Evolutionary conservation across 1,140 invertebrate genomes (phyloP).

Genomic region (Dryas iulia): DNA sequence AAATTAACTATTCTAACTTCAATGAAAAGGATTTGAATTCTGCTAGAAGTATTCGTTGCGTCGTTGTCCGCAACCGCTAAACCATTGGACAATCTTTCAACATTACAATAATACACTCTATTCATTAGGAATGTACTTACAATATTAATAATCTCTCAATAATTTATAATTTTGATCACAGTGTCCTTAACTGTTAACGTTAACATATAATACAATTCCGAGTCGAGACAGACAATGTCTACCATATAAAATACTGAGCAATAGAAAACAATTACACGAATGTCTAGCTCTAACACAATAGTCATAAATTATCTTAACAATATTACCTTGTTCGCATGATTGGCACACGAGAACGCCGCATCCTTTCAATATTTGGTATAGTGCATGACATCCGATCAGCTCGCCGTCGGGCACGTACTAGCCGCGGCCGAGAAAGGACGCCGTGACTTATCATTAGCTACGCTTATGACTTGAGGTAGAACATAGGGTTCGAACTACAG

Average conservation of each 20-base stretch:
- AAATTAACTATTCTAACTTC: conserved; percentile 63
- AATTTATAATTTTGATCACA: conserved; percentile 81
- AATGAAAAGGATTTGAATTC: conserved; percentile 60
- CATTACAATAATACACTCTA: conserved; percentile 74
- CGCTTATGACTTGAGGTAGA: conserved; percentile 74
- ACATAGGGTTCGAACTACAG: conserved; percentile 71
- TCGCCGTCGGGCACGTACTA: conserved; percentile 23
- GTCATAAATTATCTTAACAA: conserved; percentile 71
- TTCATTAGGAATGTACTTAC: conserved; percentile 78
- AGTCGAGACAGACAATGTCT: conserved; percentile 64
- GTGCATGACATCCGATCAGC: conserved; percentile 27
- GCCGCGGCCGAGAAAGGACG: conserved; percentile 49
- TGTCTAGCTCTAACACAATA: conserved; percentile 63
- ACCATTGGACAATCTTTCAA: conserved; percentile 63
- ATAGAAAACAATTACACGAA: conserved; percentile 75
- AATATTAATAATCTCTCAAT: conserved; percentile 79
- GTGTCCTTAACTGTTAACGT: conserved; percentile 78
- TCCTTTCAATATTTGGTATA: conserved; percentile 74
- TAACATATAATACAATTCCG: conserved; percentile 77
- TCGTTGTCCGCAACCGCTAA: conserved; percentile 24
- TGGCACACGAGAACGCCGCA: conserved; percentile 67
- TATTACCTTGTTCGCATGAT: conserved; percentile 72
- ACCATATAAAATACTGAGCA: conserved; percentile 77
- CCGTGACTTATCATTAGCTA: conserved; percentile 62
- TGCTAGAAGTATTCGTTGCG: conserved; percentile 34